A percentile compares a stretch with the other conserved stretches of the same genome.
These are phyloP conservation scores for Pinna nobilis DNA, from an alignment of 1,140 invertebrate species.

Conservation along the genomic window DNA sequence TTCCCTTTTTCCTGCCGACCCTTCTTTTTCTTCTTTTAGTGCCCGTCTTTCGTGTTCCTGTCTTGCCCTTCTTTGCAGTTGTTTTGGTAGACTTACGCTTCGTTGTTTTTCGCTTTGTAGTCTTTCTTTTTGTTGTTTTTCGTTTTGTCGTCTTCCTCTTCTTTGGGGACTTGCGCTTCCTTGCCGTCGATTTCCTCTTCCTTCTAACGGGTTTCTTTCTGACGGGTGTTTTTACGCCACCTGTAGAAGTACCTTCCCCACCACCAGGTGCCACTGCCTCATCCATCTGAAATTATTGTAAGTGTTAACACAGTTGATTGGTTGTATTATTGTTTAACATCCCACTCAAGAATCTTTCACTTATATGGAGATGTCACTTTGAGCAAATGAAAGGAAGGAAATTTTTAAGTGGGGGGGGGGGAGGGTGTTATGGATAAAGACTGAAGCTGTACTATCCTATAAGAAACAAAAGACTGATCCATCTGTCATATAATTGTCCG, in stretches of 20 bases:
- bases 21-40: constrained; percentile 37
- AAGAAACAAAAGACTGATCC: no score
- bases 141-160: constrained; percentile 55
- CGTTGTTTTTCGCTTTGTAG: constrained; percentile 6
- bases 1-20: constrained; percentile 47
- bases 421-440: no score
- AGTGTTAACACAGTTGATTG: no score
- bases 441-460: no score
- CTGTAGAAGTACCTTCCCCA: constrained; percentile 1
- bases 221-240: constrained; percentile 10
- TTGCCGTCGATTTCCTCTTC: constrained; percentile 39
- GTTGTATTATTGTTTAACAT: no score
- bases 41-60: constrained; percentile 2
- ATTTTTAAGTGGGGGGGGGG: no score
- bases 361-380: no score
- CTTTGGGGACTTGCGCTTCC: constrained; percentile 42
- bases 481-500: no score
- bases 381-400: no score
- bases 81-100: no score
- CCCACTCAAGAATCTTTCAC: no score
- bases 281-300: no score
- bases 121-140: constrained; percentile 63
- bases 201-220: constrained; percentile 44
- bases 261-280: background rate
- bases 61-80: background rate